phyloP scores from a whole-genome alignment of 2,888 invertebrate genomes.

The Melieria picta region DNA sequence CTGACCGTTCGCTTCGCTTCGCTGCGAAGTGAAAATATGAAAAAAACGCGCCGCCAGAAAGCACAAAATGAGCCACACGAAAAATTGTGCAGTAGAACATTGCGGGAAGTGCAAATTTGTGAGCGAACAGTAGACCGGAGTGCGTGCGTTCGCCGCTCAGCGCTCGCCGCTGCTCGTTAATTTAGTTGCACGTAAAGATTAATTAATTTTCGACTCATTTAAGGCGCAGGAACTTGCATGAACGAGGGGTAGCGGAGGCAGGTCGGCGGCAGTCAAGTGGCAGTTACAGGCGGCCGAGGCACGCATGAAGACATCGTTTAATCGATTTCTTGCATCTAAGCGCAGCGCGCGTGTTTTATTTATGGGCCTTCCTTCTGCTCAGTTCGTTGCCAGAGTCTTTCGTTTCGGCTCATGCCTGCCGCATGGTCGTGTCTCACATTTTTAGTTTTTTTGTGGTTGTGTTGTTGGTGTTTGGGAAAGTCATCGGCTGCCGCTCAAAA shows the following conservation, averaged over 20 bases:
- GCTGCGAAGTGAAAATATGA: not conserved
- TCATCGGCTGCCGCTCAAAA: conserved; percentile 3
- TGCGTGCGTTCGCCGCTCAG: not conserved
- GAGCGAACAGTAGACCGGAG: not conserved
- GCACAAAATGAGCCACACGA: not conserved
- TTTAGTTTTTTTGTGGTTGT: not conserved
- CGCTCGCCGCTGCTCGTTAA: conserved; percentile 36
- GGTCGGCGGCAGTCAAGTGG: too few species aligned
- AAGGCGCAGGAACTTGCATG: conserved; percentile 28
- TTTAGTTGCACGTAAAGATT: conserved; percentile 48
- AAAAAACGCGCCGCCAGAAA: not conserved
- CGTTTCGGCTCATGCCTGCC: too few species aligned
- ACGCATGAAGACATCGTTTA: conserved; percentile 34
- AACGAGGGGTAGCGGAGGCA: too few species aligned
- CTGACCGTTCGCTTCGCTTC: not conserved
- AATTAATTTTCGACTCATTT: conserved; percentile 48
- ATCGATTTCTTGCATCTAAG: conserved; percentile 40
- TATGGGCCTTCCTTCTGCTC: too few species aligned
- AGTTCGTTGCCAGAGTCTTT: too few species aligned
- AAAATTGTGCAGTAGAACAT: conserved; percentile 11
- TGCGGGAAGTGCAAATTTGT: conserved; percentile 31
- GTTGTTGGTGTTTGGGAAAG: not conserved
- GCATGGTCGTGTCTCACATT: not conserved
- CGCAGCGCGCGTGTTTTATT: conserved; percentile 4
- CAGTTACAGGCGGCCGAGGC: not conserved